Evolutionary conservation across 1,140 invertebrate genomes (phyloP), one percentile per base, ranked within the genome.

Genomic region (Aphaenogaster ashmeadi): DNA sequence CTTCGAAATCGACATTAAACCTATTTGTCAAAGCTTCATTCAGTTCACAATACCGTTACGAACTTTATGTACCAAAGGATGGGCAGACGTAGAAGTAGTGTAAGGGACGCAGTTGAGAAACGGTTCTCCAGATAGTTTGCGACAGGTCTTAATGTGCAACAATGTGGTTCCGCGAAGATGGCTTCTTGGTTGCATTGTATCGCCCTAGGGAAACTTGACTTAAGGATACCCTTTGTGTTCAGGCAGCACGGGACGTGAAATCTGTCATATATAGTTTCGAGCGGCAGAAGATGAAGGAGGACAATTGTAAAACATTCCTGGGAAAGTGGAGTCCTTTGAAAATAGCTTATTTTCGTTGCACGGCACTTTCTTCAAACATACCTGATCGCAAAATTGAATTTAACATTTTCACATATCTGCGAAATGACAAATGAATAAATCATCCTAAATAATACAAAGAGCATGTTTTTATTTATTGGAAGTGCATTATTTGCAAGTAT

Each of bases 21-120:
- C n/a, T 58, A 87, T 88, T 86, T 80, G 87, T 88, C 69, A 90
- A 86, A 88, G 74, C 80, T 80, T 83, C 77, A 74, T 86, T 90
- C 83, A 81, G 77, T 62, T 44, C 72, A n/a, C n/a, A 50, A 21
- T 66, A 62, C n/a, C 85, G 66, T 80, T 85, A 11, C 52, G 36
- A 64, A 83, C 80, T 88, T 88, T 75, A 74, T 50, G 27, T 21
- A 47, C 33, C 33, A 67, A 79, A 89, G 69, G 58, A 38, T 56
- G 64, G 54, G 58, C 74, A 58, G 81, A 86, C 58, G 56, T 75
- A 75, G 87, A 86, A 88, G 77, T 75, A 66, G 75, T 71, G 52
- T 36, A 58, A 58, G 27, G 56, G 52, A 77, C n/a, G 86, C 50
- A 38, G 33, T 60, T 72, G 87, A 79, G 80, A 88, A 88, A 89